Conservation (phyloP, 2,113 vertebrate species). For the Lampris incognitus region DNA sequence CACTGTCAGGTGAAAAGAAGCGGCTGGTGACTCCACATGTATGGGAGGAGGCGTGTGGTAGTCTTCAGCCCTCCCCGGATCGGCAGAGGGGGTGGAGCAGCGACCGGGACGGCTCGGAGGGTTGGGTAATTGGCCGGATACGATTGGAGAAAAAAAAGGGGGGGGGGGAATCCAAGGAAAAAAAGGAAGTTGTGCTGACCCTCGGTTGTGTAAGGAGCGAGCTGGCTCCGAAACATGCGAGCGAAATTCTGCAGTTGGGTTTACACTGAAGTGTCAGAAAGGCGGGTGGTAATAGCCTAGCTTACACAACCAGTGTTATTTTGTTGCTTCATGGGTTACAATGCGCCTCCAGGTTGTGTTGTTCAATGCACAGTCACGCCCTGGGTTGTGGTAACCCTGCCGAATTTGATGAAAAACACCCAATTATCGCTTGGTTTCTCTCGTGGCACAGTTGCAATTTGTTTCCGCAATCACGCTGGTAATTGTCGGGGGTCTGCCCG, state of each 20-base stretch:
- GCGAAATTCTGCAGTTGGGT: background rate
- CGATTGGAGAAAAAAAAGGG: too few species aligned
- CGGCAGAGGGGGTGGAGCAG: too few species aligned
- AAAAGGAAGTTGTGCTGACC: background rate
- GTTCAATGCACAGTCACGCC: too few species aligned
- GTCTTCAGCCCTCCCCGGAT: background rate
- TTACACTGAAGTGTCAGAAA: conserved; percentile 1
- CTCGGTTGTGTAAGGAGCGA: background rate
- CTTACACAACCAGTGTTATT: too few species aligned
- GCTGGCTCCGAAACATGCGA: background rate
- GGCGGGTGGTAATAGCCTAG: background rate
- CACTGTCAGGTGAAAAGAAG: too few species aligned
- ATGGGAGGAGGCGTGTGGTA: background rate
- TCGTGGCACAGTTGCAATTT: conserved; percentile 3
- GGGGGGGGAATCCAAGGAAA: too few species aligned
- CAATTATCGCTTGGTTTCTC: background rate
- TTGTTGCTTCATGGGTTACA: too few species aligned
- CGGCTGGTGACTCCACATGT: too few species aligned
- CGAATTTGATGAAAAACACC: background rate
- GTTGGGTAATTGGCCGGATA: too few species aligned
- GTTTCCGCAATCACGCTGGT: background rate
- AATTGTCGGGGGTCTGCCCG: background rate
- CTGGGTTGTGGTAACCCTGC: too few species aligned
- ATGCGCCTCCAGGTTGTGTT: too few species aligned
- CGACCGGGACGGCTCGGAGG: too few species aligned